A percentile compares a stretch with the other conserved stretches of the same genome.
Evolutionary conservation across 2,888 invertebrate species (phyloP).

Genomic region (Tetropium fuscum): DNA sequence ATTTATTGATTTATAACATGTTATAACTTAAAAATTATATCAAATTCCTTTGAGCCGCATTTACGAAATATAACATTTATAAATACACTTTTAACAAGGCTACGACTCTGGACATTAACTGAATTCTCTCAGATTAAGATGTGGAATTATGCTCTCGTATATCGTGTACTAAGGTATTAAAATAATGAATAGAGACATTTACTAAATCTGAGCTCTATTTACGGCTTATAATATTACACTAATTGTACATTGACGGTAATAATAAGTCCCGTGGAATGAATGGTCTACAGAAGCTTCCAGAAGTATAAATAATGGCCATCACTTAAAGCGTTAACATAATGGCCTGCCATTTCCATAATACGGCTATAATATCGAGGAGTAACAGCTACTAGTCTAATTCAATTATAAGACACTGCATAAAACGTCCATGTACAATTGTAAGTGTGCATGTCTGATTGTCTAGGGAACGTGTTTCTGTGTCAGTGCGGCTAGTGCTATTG

Average conservation of each 20-base stretch:
- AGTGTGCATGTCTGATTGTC: no score
- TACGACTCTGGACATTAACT: no score
- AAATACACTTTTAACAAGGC: no score
- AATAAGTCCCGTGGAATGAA: conserved; percentile 2
- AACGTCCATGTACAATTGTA: not conserved
- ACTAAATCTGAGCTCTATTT: conserved; percentile 10
- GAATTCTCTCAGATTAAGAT: not conserved
- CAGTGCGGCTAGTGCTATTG: no score
- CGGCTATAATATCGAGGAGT: not conserved
- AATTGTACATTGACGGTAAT: conserved; percentile 18
- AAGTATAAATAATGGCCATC: conserved; percentile 6
- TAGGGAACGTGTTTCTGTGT: no score
- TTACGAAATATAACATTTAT: no score
- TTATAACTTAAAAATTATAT: no score
- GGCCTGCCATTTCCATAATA: conserved; percentile 12
- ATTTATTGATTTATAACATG: no score
- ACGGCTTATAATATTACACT: conserved; percentile 2
- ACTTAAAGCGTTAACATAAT: conserved; percentile 7
- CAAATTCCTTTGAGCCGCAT: no score
- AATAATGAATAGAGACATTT: conserved; percentile 20
- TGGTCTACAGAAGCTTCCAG: conserved; percentile 1
- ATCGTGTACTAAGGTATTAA: conserved; percentile 20
- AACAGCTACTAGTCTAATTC: conserved; percentile 7
- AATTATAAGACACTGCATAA: conserved; percentile 5
- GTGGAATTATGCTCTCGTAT: not conserved